Base-by-base conservation (phyloP, 2,888 invertebrate species). In the Deladenus siricidicola region DNA sequence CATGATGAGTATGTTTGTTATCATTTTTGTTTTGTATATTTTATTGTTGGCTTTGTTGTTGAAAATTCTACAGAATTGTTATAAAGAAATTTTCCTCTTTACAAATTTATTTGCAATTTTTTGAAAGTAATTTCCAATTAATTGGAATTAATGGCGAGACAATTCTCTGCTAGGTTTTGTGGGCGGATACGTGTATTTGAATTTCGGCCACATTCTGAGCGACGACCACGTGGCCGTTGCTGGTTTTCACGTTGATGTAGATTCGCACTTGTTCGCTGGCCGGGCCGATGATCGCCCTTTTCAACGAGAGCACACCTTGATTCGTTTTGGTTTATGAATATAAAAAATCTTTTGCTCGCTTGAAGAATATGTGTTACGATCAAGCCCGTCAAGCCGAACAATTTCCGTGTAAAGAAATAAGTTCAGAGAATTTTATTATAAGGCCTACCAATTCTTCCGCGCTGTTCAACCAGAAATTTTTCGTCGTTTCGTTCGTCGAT, bases 171-270 rank as follows among this genome's bases (percentile, higher is more conserved):
- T 21, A 50, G 30, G 30, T 29, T 50, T 28, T 23, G 23, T 50
- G 26, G 1, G 26, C 28, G 19, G 81, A 79, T 3, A 82, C 79
- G 53, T 78, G 70, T 26, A 82, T 71, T 39, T 72, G 66, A 30
- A 81, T 79, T 60, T 79, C 70, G 6, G 81, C 80, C 52, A 80
- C 69, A 67, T 82, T 81, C 43, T 79, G 78, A 1, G 80, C 78
- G 52, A 80, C 66, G 26, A 81, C 68, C 19, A 73, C 75, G 28
- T 73, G 74, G 3, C 74, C n/a, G n/a, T n/a, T 74, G 42, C 75
- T 69, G 44, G 80, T 79, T 54, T 79, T 73, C 58, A 80, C 79
- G 61, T 80, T 78, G 65, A 82, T 77, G 59, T 76, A 69, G 8
- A 24, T 62, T 4, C 34, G 39, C n/a, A 23, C n/a, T n/a, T n/a